Conservation (phyloP, 2,797 vertebrate species). For the Kryptolebias ocellatus region DNA sequence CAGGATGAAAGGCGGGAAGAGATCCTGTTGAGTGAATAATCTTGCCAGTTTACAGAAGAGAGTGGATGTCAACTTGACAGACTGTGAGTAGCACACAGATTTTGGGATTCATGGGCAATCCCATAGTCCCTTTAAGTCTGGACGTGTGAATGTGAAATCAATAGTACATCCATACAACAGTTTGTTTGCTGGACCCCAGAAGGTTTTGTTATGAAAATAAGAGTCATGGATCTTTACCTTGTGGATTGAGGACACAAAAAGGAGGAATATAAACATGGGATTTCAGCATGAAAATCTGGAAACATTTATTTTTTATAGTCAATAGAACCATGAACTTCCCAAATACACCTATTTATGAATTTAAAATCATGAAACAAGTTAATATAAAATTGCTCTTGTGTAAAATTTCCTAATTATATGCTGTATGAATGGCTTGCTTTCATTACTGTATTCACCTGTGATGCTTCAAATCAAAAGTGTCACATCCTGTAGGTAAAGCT, state of each 20-base stretch:
- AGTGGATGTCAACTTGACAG: slow-evolving; percentile 85
- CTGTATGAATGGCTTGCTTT: slow-evolving; percentile 50
- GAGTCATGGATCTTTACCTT: slow-evolving; percentile 79
- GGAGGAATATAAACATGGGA: slow-evolving; percentile 65
- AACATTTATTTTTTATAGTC: slow-evolving; percentile 41
- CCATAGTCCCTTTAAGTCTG: slow-evolving; percentile 80
- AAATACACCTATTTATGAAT: slow-evolving; percentile 57
- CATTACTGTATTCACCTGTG: slow-evolving; percentile 71
- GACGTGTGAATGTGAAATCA: slow-evolving; percentile 88
- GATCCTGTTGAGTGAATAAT: slow-evolving; percentile 89
- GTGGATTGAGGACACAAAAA: slow-evolving; percentile 77
- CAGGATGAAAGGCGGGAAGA: slow-evolving; percentile 80
- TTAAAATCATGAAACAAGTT: slow-evolving; percentile 52
- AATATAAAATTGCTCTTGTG: slow-evolving; percentile 53
- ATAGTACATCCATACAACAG: slow-evolving; percentile 86
- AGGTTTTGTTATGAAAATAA: slow-evolving; percentile 81
- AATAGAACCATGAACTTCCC: slow-evolving; percentile 44
- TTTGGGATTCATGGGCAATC: slow-evolving; percentile 81
- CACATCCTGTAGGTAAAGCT: slow-evolving; percentile 54
- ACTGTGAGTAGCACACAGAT: slow-evolving; percentile 81
- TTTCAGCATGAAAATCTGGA: slow-evolving; percentile 66
- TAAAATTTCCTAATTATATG: slow-evolving; percentile 52
- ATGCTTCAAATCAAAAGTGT: slow-evolving; percentile 56
- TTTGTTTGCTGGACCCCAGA: slow-evolving; percentile 82
- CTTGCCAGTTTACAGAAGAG: slow-evolving; percentile 84